phyloP scores from a whole-genome alignment of 2,113 vertebrate genomes.

The Pelecanus crispus region DNA sequence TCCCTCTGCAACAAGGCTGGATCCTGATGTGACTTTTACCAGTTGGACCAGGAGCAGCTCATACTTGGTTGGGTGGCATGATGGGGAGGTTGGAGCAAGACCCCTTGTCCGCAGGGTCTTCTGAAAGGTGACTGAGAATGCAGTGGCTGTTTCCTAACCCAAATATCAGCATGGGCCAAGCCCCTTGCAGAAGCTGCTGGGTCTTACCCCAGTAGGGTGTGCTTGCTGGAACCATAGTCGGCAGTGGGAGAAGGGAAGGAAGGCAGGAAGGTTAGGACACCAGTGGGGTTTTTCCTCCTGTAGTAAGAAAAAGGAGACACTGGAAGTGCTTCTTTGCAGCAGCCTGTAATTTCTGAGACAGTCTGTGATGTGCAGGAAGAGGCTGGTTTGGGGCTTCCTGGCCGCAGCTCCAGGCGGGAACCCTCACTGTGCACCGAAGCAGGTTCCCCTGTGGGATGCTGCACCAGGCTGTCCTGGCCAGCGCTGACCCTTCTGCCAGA shows the following conservation, averaged over 20 bases:
- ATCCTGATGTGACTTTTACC: background rate
- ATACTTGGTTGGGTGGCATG: background rate
- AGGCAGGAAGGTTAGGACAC: background rate
- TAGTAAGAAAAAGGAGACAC: background rate
- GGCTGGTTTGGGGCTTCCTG: background rate
- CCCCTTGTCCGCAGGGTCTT: background rate
- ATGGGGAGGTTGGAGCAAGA: background rate
- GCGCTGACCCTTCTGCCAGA: background rate
- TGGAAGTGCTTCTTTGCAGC: background rate
- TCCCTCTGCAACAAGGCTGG: background rate
- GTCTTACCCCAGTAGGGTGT: background rate
- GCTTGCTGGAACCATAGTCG: background rate
- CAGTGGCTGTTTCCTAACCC: background rate
- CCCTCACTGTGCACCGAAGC: background rate
- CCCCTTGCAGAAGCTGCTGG: background rate
- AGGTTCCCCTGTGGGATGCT: background rate
- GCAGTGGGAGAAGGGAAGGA: background rate
- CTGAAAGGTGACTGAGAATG: background rate
- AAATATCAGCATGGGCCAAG: background rate
- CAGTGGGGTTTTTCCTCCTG: background rate
- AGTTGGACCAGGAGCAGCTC: background rate
- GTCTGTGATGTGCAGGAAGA: background rate
- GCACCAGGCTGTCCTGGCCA: background rate
- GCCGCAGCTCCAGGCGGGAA: too few species aligned
- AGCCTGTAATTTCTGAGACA: background rate